phyloP scores from a whole-genome alignment of 2,113 vertebrate genomes.

The Rhabdomys dilectus region DNA sequence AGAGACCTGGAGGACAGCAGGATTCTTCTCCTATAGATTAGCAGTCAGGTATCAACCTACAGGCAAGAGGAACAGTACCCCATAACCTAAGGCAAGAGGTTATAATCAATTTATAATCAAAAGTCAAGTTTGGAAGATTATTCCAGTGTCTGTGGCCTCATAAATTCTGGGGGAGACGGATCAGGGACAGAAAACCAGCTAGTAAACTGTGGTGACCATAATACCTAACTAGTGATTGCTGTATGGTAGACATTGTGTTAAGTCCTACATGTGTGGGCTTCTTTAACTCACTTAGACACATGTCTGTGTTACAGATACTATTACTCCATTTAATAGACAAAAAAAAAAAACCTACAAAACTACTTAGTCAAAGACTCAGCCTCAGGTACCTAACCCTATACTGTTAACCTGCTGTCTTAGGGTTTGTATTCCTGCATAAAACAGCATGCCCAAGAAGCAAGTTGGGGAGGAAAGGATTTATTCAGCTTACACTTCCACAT shows the following conservation, averaged over 20 bases:
- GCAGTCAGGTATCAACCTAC: not conserved
- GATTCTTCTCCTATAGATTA: not conserved
- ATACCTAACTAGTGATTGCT: not conserved
- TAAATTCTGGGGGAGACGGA: not conserved
- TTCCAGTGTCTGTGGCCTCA: not conserved
- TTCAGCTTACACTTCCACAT: too few relatives aligned
- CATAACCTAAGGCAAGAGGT: not conserved
- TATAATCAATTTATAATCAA: too few relatives aligned
- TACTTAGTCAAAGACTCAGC: not conserved
- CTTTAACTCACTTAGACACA: not conserved
- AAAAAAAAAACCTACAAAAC: not conserved
- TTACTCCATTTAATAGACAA: not conserved
- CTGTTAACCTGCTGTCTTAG: not conserved
- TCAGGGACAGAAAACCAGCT: not conserved
- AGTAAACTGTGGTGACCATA: not conserved
- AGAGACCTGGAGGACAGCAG: not conserved
- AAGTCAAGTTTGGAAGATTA: not conserved
- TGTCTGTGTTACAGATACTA: not conserved
- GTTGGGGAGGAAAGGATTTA: too few relatives aligned
- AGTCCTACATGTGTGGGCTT: not conserved
- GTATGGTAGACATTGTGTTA: not conserved
- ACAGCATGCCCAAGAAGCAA: too few relatives aligned
- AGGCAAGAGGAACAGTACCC: not conserved
- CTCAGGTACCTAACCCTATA: not conserved
- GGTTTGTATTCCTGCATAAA: too few relatives aligned